Conservation (phyloP, 2,888 invertebrate species). For the Perizoma flavofasciatum region DNA sequence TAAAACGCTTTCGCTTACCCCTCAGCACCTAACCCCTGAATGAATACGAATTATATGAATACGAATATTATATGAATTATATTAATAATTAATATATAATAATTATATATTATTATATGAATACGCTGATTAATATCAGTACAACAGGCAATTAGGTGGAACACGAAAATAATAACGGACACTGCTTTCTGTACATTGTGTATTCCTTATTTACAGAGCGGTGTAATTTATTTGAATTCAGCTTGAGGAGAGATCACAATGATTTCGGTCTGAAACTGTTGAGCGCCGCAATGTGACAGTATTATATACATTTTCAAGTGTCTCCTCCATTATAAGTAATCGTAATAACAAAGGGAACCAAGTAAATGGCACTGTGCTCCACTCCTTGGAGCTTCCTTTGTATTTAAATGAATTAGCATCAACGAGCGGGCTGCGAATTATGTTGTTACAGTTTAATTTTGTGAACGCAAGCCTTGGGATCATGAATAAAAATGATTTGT, state of each 20-base stretch:
- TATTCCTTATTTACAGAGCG: constrained; percentile 2
- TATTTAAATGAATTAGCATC: constrained; percentile 33
- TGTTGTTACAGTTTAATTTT: constrained; percentile 33
- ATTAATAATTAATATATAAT: too few relatives aligned
- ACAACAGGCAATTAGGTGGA: constrained; percentile 60
- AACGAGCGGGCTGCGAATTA: constrained; percentile 25
- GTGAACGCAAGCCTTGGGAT: constrained; percentile 16
- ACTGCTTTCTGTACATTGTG: constrained; percentile 44
- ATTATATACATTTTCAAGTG: constrained; percentile 4
- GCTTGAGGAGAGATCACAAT: neutral
- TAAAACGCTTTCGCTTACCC: too few relatives aligned
- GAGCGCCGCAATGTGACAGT: neutral
- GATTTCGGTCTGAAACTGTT: too few relatives aligned
- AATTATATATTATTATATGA: too few relatives aligned
- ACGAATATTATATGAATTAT: too few relatives aligned
- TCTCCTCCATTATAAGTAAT: constrained; percentile 1
- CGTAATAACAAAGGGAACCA: constrained; percentile 6
- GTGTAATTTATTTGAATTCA: neutral
- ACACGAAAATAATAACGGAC: constrained; percentile 65
- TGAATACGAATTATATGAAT: too few relatives aligned
- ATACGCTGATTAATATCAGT: constrained; percentile 55
- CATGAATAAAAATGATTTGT: constrained; percentile 31
- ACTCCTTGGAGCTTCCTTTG: constrained; percentile 23
- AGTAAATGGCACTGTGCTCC: constrained; percentile 15
- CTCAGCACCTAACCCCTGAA: too few relatives aligned